Evolutionary conservation across 1,140 invertebrate genomes (phyloP), one percentile per base, ranked within the genome.

Genomic region (Zaprionus taronus): DNA sequence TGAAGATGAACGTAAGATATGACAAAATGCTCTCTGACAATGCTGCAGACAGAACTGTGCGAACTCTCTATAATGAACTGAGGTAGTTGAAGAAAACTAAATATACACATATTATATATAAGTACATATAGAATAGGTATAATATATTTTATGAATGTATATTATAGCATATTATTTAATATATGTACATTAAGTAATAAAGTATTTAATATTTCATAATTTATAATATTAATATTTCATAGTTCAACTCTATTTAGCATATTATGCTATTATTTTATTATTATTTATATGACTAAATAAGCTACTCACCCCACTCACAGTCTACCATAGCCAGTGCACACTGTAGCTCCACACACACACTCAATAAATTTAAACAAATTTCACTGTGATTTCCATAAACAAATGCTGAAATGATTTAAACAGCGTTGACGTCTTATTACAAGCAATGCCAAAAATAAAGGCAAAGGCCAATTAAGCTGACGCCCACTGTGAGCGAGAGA

Each of bases 371-470:
- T 41, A 53, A 55, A 60, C 11, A 53, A 60, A 58, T 67, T 67
- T 49, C 63, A 62, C 28, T 31, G 47, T 58, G 58, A 56, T 69
- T 75, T 64, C 15, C 61, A 60, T 58, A 51, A 51, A 51, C 47
- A 51, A 51, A 65, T 58, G 15, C 9, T 57, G 36, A 63, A 89
- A 76, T 81, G 62, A 73, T 76, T 83, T 73, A 61, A 77, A 67
- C 70, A 70, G 80, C 84, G 84, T 89, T 90, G 85, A 89, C 84
- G 83, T 90, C 85, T 77, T 81, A 90, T 84, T 84, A 90, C 85
- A 72, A 65, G 71, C 78, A 80, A 56, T 86, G 87, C 55, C 77
- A 77, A 78, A 79, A 90, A 58, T 85, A 84, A 84, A 47, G 41
- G 81, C 81, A 82, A 56, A 55, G 81, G 69, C 81, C 81, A 83